A percentile compares a stretch with the other conserved stretches of the same genome.
Evolutionary conservation across 2,113 vertebrate genomes (phyloP).

Genomic region (Apodemus sylvaticus): DNA sequence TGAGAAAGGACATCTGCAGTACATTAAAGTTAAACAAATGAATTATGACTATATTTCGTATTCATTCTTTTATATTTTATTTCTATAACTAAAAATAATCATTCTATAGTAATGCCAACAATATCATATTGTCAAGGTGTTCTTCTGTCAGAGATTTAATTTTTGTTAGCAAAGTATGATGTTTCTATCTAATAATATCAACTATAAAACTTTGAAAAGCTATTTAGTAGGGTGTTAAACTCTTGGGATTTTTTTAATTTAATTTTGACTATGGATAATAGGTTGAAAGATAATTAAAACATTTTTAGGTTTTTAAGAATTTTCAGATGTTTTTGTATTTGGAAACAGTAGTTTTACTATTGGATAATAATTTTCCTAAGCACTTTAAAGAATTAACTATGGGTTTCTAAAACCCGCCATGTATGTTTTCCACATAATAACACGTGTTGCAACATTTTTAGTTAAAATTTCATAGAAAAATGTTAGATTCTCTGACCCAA

Average conservation of each 20-base stretch:
- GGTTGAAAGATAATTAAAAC: conserved; percentile 10
- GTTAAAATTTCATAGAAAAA: conserved; percentile 42
- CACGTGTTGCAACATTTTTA: neutral
- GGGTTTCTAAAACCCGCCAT: neutral
- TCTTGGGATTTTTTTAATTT: neutral
- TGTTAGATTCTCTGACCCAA: neutral
- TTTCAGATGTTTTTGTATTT: neutral
- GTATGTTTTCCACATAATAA: neutral
- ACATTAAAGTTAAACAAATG: conserved; percentile 56
- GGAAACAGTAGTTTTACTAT: conserved; percentile 26
- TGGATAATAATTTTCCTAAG: conserved; percentile 12
- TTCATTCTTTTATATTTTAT: conserved; percentile 68
- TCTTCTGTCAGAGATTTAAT: conserved; percentile 26
- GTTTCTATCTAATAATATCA: conserved; percentile 38
- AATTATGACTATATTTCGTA: conserved; percentile 41
- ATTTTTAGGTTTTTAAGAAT: neutral
- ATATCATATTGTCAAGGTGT: neutral
- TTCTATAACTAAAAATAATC: conserved; percentile 41
- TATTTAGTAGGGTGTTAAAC: neutral
- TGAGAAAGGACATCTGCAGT: neutral
- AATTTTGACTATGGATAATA: conserved; percentile 24
- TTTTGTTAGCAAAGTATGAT: neutral
- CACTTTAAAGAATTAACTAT: conserved; percentile 3
- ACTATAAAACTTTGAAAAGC: conserved; percentile 22
- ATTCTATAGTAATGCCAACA: conserved; percentile 22